These are phyloP conservation scores for Acanthacorydalis orientalis DNA, from an alignment of 2,888 invertebrate species.

Conservation along the genomic window DNA sequence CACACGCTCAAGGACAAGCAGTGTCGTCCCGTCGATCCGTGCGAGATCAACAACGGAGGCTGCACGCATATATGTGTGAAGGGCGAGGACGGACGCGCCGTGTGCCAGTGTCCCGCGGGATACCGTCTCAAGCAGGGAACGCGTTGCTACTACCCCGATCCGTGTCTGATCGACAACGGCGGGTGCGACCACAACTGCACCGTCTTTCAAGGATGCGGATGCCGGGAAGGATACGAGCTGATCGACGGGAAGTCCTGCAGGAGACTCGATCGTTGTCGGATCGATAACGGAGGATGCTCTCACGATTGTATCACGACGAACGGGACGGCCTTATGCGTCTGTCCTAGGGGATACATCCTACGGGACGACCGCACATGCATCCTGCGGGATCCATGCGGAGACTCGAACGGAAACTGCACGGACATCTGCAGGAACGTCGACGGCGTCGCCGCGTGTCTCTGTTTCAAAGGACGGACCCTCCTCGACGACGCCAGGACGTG, in stretches of 20 bases:
- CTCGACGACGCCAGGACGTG: slow-evolving; percentile 16
- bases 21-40: slow-evolving; percentile 11
- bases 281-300: slow-evolving; percentile 31
- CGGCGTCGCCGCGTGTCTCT: slow-evolving; percentile 29
- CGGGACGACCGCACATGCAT: slow-evolving; percentile 22
- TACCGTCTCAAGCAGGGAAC: slow-evolving; percentile 24
- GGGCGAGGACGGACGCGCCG: slow-evolving; percentile 29
- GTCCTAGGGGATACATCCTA: slow-evolving; percentile 26
- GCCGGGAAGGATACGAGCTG: slow-evolving; percentile 30
- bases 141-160: slow-evolving; percentile 11
- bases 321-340: slow-evolving; percentile 31
- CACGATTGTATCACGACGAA: slow-evolving; percentile 39
- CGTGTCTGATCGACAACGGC: slow-evolving; percentile 24
- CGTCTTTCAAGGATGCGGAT: slow-evolving; percentile 33
- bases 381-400: slow-evolving; percentile 38
- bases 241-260: slow-evolving; percentile 20
- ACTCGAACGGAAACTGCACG: slow-evolving; percentile 21
- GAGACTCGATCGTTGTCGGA: slow-evolving; percentile 17
- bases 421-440: slow-evolving; percentile 27
- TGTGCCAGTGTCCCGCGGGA: slow-evolving; percentile 28
- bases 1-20: slow-evolving; percentile 18
- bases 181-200: slow-evolving; percentile 31
- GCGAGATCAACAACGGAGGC: slow-evolving; percentile 32
- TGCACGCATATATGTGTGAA: slow-evolving; percentile 34
- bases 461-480: slow-evolving; percentile 28